A percentile compares a stretch with the other conserved stretches of the same genome.
These are phyloP conservation scores for Lycocerus yunnanus DNA, from an alignment of 2,888 invertebrate species.

Conservation along the genomic window DNA sequence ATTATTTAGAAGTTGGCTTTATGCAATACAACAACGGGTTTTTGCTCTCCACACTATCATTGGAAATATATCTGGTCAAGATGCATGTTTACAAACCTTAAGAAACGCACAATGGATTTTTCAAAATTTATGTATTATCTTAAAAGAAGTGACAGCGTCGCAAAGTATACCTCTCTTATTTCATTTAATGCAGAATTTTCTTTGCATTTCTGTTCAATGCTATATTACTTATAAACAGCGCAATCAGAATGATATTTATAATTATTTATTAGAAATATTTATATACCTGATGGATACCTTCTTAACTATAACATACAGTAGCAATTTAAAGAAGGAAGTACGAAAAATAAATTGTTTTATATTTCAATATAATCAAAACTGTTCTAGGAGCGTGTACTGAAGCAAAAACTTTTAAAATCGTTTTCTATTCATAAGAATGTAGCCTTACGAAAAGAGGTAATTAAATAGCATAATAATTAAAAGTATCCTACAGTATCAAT, in stretches of 20 bases:
- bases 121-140: neutral
- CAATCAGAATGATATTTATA: rapidly evolving
- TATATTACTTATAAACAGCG: neutral
- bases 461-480: neutral
- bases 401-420: neutral
- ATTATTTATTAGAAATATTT: neutral
- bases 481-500: too few relatives aligned
- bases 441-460: neutral
- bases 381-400: neutral
- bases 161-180: neutral
- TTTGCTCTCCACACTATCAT: neutral
- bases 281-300: neutral
- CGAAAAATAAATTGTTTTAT: neutral
- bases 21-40: neutral
- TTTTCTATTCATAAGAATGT: neutral
- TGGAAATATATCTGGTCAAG: neutral
- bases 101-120: neutral
- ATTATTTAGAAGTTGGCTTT: neutral
- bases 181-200: neutral
- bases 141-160: neutral
- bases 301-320: neutral
- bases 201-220: neutral
- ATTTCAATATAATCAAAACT: neutral
- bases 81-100: neutral
- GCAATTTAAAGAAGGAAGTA: neutral